Evolutionary conservation across 1,140 invertebrate genomes (phyloP), one percentile per base, ranked within the genome.

Genomic region (Triops longicaudatus): DNA sequence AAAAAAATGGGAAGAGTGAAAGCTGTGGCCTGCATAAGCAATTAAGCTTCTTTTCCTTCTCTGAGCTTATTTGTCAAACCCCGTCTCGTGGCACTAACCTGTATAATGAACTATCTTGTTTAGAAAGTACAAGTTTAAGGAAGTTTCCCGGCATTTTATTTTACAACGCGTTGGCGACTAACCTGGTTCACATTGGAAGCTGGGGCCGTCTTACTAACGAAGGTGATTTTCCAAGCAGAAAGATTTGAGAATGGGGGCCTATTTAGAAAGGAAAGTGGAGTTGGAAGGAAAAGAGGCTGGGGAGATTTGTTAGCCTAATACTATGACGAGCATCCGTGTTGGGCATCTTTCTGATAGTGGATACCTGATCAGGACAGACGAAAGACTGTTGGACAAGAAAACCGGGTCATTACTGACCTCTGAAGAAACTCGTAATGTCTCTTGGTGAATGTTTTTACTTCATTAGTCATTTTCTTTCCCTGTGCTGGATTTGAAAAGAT

Each of bases 111-210:
- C 10, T 12, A 63, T 17, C 50, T 22, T 63, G 50, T 63, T 63
- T 63, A 63, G 50, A 63, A 63, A 63, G 50, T 63, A 63, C 50
- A 63, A 63, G 50, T 63, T 17, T 37, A 37, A 63, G 50, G 14
- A 22, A 63, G 22, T 17, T 63, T 7, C n/a, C n/a, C 10, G 14
- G 0, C 14, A 63, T 63, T 17, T 22, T 17, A 1, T n/a, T 63
- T 6, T 5, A 63, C 17, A 63, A 7, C 7, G 31, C 31, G 31
- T 37, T 37, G 31, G 31, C 31, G 31, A 37, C 31, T n/a, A 63
- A 63, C 50, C 50, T 63, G 14, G 10, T 63, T 63, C 17, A 63
- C 50, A 14, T n/a, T n/a, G 5, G 31, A 37, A 37, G 31, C 31
- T 37, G 31, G 31, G 7, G 7, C 31, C 50, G 50, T 63, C 9